Base-by-base conservation (phyloP, 2,797 vertebrate species). In the Monodelphis domestica region DNA sequence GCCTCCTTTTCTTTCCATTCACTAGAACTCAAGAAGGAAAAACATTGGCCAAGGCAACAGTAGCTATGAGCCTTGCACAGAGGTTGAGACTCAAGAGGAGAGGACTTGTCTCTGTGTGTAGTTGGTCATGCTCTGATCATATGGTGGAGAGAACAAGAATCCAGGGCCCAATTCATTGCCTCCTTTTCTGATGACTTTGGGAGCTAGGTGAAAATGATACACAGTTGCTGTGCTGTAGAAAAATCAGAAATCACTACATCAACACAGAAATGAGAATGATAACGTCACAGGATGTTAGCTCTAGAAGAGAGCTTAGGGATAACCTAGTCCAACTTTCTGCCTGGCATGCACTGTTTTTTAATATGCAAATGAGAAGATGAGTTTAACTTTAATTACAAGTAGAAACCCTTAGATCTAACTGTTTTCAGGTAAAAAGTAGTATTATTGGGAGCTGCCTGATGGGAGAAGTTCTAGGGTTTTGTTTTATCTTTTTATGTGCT, bases 101-200 rank as follows among this genome's bases (percentile, higher is more conserved):
- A 17, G 11, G 0, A 38, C 14, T n/a, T 90, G 0, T 50, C 28
- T 0, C 15, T 56, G 26, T 1, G 50, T 78, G n/a, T 78, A 6
- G 0, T 52, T 56, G 9, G 12, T 70, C 52, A 0, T 45, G 17
- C 57, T 28, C 6, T 57, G 53, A 91, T 59, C 1, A 12, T 4
- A 9, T 90, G 89, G 0, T 0, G 9, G 33, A 30, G 45, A 33
- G 53, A 38, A 14, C 12, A 7, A 7, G 6, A 30, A 30, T 59
- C 53, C 84, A 87, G 11, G 21, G n/a, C 21, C 38, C 21, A 14
- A 11, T 55, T 55, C 3, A 30, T 29, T 70, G 6, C 29, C 84
- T 88, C 28, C 53, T 38, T 88, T 14, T 53, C 52, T 87, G 53
- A 91, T 78, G 4, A 0, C 28, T 90, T 11, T 89, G n/a, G 50